Conservation (phyloP, 2,797 vertebrate genomes). For the Galaxias olidus region DNA sequence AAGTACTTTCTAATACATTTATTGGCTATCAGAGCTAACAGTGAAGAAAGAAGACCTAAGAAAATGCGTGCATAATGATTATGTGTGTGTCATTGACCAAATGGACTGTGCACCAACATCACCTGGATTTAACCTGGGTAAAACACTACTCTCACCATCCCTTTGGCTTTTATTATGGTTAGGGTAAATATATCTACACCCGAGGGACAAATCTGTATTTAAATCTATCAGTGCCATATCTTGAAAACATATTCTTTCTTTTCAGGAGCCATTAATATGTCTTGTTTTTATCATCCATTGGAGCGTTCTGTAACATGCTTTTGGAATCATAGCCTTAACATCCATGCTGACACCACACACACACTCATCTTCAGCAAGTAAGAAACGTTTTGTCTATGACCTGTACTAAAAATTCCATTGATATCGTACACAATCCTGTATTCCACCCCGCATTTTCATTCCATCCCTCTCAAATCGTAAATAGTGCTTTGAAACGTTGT, state of each 20-base stretch:
- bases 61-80: slow-evolving; percentile 5
- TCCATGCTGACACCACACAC: slow-evolving; percentile 1
- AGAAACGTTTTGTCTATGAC: slow-evolving; percentile 1
- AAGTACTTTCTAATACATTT: too few species aligned
- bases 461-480: too few species aligned
- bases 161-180: neutral
- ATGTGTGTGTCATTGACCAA: slow-evolving; percentile 23
- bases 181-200: too few species aligned
- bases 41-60: slow-evolving; percentile 23
- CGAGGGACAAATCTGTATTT: neutral
- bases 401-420: too few species aligned
- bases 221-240: too few species aligned
- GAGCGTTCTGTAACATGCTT: slow-evolving; percentile 27
- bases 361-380: slow-evolving; percentile 33
- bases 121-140: slow-evolving; percentile 7
- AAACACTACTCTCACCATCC: neutral
- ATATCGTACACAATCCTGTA: too few species aligned
- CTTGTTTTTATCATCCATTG: slow-evolving; percentile 25
- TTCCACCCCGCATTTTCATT: too few species aligned
- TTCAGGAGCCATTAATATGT: slow-evolving; percentile 37
- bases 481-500: too few species aligned
- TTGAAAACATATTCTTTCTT: neutral
- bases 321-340: slow-evolving; percentile 27
- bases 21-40: slow-evolving; percentile 25
- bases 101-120: slow-evolving; percentile 12